A percentile compares a stretch with the other conserved stretches of the same genome.
Conservation (phyloP, 1,140 invertebrate species). For the Solenopsis invicta region DNA sequence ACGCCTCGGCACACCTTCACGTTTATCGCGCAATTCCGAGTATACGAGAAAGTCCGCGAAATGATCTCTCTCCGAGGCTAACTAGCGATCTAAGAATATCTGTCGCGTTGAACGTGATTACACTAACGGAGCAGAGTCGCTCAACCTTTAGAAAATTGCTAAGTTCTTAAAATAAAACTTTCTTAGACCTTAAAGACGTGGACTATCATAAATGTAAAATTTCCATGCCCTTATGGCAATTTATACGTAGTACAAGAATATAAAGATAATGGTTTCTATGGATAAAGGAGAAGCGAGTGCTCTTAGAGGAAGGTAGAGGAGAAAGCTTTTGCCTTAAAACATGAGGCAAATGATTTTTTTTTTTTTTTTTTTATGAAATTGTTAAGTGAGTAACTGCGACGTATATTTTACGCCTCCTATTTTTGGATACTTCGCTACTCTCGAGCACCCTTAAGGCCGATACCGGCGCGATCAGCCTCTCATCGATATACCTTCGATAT, state of each 20-base stretch:
- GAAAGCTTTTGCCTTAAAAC: neutral
- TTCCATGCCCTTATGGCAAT: neutral
- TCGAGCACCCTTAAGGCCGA: slow-evolving; percentile 2
- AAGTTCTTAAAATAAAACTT: slow-evolving; percentile 14
- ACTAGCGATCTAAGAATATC: slow-evolving; percentile 27
- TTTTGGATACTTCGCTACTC: slow-evolving; percentile 26
- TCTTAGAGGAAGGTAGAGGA: neutral
- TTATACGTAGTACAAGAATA: neutral
- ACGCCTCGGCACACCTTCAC: slow-evolving; percentile 22
- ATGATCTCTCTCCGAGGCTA: slow-evolving; percentile 12
- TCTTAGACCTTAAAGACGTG: neutral
- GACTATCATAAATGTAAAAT: neutral
- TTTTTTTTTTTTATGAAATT: slow-evolving; percentile 8
- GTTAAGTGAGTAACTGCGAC: neutral
- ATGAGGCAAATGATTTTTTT: neutral
- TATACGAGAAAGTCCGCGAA: slow-evolving; percentile 8
- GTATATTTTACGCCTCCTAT: slow-evolving; percentile 4
- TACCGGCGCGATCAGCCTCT: neutral
- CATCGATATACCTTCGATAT: slow-evolving; percentile 52
- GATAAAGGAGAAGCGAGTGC: slow-evolving; percentile 5
- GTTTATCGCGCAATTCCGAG: neutral
- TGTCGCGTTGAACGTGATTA: neutral
- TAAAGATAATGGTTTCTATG: neutral
- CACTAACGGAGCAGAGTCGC: neutral
- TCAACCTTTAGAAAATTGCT: neutral